These are phyloP conservation scores for Aegotheles bennettii DNA, from an alignment of 2,113 vertebrate genomes.

Conservation along the genomic window DNA sequence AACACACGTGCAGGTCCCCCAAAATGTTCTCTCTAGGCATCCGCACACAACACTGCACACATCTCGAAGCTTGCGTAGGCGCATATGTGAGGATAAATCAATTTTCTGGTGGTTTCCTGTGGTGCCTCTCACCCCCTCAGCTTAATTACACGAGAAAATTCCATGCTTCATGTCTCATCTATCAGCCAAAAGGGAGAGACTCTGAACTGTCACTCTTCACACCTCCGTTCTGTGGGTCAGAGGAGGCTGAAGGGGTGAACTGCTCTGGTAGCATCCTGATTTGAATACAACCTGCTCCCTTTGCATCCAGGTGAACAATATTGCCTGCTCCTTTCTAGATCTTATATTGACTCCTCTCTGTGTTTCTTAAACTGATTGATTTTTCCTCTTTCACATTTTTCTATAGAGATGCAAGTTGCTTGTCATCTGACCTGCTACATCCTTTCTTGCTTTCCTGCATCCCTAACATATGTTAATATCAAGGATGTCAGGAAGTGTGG, in stretches of 20 bases:
- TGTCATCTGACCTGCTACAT: not conserved
- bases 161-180: not conserved
- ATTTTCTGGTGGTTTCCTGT: constrained; percentile 2
- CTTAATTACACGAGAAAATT: constrained; percentile 1
- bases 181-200: not conserved
- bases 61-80: not conserved
- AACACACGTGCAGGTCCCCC: not conserved
- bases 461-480: not conserved
- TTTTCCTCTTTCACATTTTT: not conserved
- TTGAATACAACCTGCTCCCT: rapidly evolving
- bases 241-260: not conserved
- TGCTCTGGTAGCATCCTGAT: not conserved
- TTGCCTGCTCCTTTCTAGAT: not conserved
- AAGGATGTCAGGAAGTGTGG: not conserved
- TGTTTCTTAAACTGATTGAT: not conserved
- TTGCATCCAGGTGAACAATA: not conserved
- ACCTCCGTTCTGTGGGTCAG: not conserved
- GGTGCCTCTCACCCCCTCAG: not conserved
- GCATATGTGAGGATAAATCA: not conserved
- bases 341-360: not conserved
- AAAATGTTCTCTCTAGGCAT: not conserved
- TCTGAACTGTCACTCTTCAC: not conserved
- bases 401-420: not conserved
- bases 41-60: not conserved
- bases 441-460: not conserved